phyloP scores from a whole-genome alignment of 2,797 vertebrate species.

The Micropoecilia bifurca region DNA sequence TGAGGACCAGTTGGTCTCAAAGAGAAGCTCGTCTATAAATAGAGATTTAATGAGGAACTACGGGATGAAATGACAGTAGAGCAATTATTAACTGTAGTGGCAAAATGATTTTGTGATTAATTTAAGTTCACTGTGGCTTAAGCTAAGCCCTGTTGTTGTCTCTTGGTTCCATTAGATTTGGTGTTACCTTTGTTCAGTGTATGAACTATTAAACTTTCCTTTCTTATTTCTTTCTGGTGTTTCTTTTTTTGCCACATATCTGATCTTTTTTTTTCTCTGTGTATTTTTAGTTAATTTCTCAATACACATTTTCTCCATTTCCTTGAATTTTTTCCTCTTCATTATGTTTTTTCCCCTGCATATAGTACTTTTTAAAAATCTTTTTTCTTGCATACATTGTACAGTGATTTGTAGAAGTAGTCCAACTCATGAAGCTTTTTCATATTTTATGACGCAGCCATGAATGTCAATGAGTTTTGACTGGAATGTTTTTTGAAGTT shows the following conservation, averaged over 20 bases:
- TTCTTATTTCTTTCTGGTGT: not conserved
- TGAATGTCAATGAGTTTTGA: not conserved
- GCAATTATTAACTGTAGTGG: not conserved
- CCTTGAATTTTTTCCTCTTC: not conserved
- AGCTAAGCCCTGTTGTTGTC: not conserved
- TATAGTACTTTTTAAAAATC: not conserved
- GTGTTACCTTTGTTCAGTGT: not conserved
- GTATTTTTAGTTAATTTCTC: not conserved
- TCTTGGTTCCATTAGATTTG: not conserved
- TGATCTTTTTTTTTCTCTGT: not conserved
- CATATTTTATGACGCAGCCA: not conserved
- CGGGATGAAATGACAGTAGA: constrained; percentile 38
- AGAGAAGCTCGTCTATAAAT: constrained; percentile 66
- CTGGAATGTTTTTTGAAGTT: not conserved
- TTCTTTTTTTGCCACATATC: not conserved
- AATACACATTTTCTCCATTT: not conserved
- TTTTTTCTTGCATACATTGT: not conserved
- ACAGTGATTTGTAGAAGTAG: not conserved
- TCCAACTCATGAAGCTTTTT: not conserved
- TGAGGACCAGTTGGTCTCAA: constrained; percentile 69
- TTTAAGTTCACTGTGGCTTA: not conserved
- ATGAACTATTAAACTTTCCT: not conserved
- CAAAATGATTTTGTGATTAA: not conserved
- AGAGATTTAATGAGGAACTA: constrained; percentile 80
- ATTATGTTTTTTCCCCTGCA: too few species aligned